Conservation (phyloP, 1,140 invertebrate genomes). For the Euwallacea fornicatus region DNA sequence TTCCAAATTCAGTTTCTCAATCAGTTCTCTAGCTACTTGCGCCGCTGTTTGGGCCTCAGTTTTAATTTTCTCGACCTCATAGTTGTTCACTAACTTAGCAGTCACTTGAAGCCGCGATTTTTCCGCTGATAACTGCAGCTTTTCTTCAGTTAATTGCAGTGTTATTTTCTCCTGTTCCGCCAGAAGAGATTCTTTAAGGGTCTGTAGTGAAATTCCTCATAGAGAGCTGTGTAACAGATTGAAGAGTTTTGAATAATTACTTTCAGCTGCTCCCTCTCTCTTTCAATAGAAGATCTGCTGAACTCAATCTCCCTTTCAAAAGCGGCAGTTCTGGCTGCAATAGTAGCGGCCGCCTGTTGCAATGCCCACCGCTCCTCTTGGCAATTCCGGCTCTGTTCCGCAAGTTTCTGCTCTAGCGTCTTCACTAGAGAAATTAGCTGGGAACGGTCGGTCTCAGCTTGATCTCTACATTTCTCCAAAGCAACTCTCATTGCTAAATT, state of each 20-base stretch:
- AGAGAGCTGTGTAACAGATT: background rate
- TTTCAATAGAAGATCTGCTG: constrained; percentile 52
- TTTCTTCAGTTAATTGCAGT: constrained; percentile 55
- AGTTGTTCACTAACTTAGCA: constrained; percentile 49
- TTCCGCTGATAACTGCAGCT: constrained; percentile 51
- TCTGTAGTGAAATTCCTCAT: constrained; percentile 39
- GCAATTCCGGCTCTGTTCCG: constrained; percentile 51
- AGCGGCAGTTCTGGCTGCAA: constrained; percentile 52
- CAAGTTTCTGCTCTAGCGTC: constrained; percentile 55
- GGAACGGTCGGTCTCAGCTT: constrained; percentile 55
- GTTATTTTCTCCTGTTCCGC: constrained; percentile 54
- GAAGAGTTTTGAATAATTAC: constrained; percentile 25
- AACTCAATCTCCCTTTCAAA: constrained; percentile 54
- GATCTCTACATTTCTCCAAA: constrained; percentile 53
- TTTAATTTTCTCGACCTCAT: constrained; percentile 51
- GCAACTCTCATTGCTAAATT: constrained; percentile 50
- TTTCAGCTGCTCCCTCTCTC: constrained; percentile 54
- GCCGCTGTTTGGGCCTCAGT: constrained; percentile 57
- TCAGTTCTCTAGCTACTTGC: constrained; percentile 55
- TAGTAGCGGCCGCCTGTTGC: constrained; percentile 49
- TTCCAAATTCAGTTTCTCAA: constrained; percentile 55
- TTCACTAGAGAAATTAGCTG: constrained; percentile 56
- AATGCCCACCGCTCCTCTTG: constrained; percentile 51
- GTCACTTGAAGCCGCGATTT: constrained; percentile 54
- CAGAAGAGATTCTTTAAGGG: constrained; percentile 54